Evolutionary conservation across 2,797 vertebrate genomes (phyloP), one percentile per base, ranked within the genome.

Genomic region (Sebastes itinus): DNA sequence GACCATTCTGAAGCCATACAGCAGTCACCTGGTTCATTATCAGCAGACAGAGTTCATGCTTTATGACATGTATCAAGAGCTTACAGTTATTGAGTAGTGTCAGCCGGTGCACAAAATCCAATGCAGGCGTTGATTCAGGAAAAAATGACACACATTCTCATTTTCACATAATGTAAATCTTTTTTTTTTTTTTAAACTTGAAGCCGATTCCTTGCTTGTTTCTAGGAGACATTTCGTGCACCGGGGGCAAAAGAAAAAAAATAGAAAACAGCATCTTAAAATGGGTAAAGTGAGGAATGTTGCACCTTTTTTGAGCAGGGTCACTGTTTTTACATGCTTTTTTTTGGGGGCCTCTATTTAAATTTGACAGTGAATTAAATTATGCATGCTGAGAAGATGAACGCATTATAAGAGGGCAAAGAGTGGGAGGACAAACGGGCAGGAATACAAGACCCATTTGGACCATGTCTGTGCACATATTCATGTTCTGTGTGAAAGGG

Each of bases 11-110:
- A 95, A 91, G 85, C 90, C 85, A 92, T 91, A 86, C 90, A 89
- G 88, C 90, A 95, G 93, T 95, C 93, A 95, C 94, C 96, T 96
- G 96, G 96, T 97, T 97, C 95, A 97, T 97, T 96, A 97, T 95
- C 92, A 95, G 95, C 93, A 96, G 93, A 94, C 94, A 94, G 94
- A 92, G 92, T 95, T 92, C 92, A 96, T 93, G 93, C 80, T 88
- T 96, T 96, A 94, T 91, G 93, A 90, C 91, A 94, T 95, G 95
- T 96, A 95, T 91, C 90, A 92, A 90, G 80, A 94, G 88, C 89
- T 89, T 87, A 78, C 78, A 77, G 79, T 85, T 93, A 91, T 77
- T 81, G 89, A 89, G 90, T 90, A 90, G 91, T 94, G 95, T 93
- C 88, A 87, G 80, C 71, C 54, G 16, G 60, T 1, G 0, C 7